phyloP scores from a whole-genome alignment of 2,888 invertebrate species.

The Mimas tiliae region DNA sequence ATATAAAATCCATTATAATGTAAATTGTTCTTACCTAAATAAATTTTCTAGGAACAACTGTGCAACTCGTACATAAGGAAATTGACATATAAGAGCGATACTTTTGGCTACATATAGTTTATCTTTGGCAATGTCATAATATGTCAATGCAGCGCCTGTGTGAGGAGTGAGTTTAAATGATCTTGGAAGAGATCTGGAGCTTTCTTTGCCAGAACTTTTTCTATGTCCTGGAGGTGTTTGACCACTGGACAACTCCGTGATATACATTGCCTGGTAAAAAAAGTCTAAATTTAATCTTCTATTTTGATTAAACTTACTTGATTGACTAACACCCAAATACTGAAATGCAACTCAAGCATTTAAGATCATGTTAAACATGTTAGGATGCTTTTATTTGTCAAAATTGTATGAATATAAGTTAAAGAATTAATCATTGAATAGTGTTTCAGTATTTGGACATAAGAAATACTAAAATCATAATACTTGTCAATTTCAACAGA shows the following conservation, averaged over 20 bases:
- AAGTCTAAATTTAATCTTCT: too few relatives aligned
- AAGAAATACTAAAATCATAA: background rate
- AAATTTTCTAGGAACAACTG: slow-evolving; percentile 94
- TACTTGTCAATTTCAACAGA: background rate
- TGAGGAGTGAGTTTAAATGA: slow-evolving; percentile 94
- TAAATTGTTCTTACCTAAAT: slow-evolving; percentile 86
- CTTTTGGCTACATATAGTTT: slow-evolving; percentile 97
- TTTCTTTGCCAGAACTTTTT: slow-evolving; percentile 85
- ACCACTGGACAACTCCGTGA: slow-evolving; percentile 94
- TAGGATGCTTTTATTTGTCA: too few relatives aligned
- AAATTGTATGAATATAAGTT: too few relatives aligned
- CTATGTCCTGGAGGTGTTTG: slow-evolving; percentile 87
- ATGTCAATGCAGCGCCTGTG: slow-evolving; percentile 91
- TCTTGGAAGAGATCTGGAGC: slow-evolving; percentile 93
- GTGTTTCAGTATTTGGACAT: too few relatives aligned
- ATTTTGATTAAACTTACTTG: too few relatives aligned
- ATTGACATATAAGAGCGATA: slow-evolving; percentile 95
- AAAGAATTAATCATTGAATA: too few relatives aligned
- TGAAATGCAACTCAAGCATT: too few relatives aligned
- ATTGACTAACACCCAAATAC: too few relatives aligned
- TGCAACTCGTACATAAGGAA: slow-evolving; percentile 95
- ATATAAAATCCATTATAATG: background rate
- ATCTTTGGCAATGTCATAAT: slow-evolving; percentile 97
- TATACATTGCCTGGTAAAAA: slow-evolving; percentile 90
- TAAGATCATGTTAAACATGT: too few relatives aligned